Conservation (phyloP, 2,888 invertebrate species). For the Blastobasis adustella region DNA sequence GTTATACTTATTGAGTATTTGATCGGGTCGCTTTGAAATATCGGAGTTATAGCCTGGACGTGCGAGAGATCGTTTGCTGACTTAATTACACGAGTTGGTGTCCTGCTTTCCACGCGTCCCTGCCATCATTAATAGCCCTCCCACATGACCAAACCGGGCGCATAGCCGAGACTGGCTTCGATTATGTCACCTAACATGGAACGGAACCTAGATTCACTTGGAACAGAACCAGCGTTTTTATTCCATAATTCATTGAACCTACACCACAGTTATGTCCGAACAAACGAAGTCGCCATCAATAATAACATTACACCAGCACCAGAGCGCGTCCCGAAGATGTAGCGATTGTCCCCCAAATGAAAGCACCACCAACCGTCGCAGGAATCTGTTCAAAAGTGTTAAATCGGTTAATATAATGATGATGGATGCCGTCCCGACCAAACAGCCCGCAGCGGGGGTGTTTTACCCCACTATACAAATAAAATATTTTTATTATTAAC, state of each 20-base stretch:
- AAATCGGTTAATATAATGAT: slow-evolving; percentile 75
- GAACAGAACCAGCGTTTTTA: slow-evolving; percentile 24
- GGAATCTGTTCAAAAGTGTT: slow-evolving; percentile 73
- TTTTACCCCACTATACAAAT: slow-evolving; percentile 73
- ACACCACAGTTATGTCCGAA: not conserved
- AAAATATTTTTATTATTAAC: slow-evolving; percentile 75
- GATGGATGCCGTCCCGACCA: slow-evolving; percentile 69
- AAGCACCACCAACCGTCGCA: slow-evolving; percentile 49
- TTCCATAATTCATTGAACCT: slow-evolving; percentile 31
- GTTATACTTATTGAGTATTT: slow-evolving; percentile 28
- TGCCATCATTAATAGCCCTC: slow-evolving; percentile 45
- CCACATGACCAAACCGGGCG: slow-evolving; percentile 46
- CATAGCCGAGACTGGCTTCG: slow-evolving; percentile 41
- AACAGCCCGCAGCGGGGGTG: slow-evolving; percentile 74
- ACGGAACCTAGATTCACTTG: slow-evolving; percentile 37
- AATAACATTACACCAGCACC: too few species aligned
- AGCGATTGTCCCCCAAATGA: slow-evolving; percentile 29
- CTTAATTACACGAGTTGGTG: slow-evolving; percentile 36
- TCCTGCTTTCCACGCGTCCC: slow-evolving; percentile 40
- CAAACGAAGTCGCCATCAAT: not conserved
- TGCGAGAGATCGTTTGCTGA: slow-evolving; percentile 20
- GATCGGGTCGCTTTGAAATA: slow-evolving; percentile 28
- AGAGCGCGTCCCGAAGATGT: too few species aligned
- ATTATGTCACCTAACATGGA: slow-evolving; percentile 42
- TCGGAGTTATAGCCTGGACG: slow-evolving; percentile 22